These are phyloP conservation scores for Caenorhabditis wallacei DNA, from an alignment of 2,888 invertebrate species.

Conservation along the genomic window DNA sequence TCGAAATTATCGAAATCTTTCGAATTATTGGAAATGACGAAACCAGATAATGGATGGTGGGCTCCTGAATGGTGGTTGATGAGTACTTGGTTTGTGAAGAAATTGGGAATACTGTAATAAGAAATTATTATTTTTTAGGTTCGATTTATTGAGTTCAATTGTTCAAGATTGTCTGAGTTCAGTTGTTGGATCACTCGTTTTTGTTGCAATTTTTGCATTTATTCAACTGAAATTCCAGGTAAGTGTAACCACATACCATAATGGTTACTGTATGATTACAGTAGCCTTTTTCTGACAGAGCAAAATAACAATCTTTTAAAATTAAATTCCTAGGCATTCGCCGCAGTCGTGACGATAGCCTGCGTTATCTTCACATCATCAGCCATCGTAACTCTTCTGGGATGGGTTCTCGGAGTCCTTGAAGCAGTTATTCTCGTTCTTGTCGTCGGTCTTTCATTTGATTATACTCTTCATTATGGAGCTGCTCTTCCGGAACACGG, in stretches of 20 bases:
- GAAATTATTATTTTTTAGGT: conserved; percentile 61
- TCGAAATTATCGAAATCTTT: conserved; percentile 75
- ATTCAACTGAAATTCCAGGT: conserved; percentile 73
- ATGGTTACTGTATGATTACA: neutral
- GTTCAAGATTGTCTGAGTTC: conserved; percentile 79
- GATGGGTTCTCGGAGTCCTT: conserved; percentile 82
- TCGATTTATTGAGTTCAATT: conserved; percentile 81
- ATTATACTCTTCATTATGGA: conserved; percentile 83
- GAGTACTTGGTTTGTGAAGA: conserved; percentile 74
- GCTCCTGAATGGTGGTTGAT: conserved; percentile 81
- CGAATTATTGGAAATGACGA: conserved; percentile 69
- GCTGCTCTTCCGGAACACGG: conserved; percentile 74
- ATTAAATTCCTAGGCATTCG: conserved; percentile 68
- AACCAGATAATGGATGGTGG: conserved; percentile 75
- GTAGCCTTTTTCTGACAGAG: too few relatives aligned
- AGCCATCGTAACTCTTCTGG: conserved; percentile 76
- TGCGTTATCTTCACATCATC: conserved; percentile 77
- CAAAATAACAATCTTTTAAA: neutral
- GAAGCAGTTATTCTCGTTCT: conserved; percentile 82
- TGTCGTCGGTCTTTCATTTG: conserved; percentile 82
- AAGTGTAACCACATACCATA: neutral
- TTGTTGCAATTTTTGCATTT: conserved; percentile 80
- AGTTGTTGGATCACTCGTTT: conserved; percentile 76
- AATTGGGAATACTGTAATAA: conserved; percentile 5
- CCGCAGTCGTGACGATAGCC: conserved; percentile 78